Evolutionary conservation across 2,888 invertebrate genomes (phyloP).

Genomic region (Drosophila leonis): DNA sequence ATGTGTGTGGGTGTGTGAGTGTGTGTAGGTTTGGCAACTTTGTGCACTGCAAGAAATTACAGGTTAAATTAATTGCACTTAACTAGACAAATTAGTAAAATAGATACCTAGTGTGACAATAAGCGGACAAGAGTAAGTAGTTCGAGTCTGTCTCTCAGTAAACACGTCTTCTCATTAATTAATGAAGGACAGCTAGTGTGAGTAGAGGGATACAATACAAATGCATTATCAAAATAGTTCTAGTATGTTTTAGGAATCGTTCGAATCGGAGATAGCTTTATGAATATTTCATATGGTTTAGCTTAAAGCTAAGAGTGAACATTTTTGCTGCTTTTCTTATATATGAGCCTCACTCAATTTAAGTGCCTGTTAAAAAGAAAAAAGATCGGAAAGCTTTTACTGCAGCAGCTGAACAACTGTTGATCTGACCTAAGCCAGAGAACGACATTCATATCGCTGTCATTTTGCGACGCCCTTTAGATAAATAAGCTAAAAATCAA

Average conservation of each 20-base stretch:
- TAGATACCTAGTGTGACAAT: neutral
- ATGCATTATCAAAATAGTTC: neutral
- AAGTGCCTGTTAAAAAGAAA: conserved; percentile 22
- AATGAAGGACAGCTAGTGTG: neutral
- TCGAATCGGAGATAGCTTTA: neutral
- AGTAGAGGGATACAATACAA: neutral
- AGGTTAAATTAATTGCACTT: conserved; percentile 13
- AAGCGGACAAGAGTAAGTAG: neutral
- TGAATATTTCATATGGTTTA: too few relatives aligned
- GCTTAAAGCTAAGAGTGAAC: too few relatives aligned
- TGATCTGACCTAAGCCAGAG: conserved; percentile 51
- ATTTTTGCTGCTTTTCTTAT: too few relatives aligned
- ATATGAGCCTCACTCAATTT: conserved; percentile 42
- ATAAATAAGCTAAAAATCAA: neutral
- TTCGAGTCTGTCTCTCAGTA: neutral
- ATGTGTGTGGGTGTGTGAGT: conserved; percentile 16
- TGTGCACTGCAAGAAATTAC: conserved; percentile 57
- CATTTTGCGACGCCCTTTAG: conserved; percentile 62
- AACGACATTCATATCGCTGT: conserved; percentile 83
- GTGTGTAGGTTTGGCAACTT: conserved; percentile 20
- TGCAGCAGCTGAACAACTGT: conserved; percentile 32
- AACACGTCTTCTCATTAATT: neutral
- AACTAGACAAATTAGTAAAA: neutral
- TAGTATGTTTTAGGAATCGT: neutral
- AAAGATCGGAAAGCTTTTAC: conserved; percentile 25